These are phyloP conservation scores for Struthidea cinerea DNA, from an alignment of 2,113 vertebrate species.

Conservation along the genomic window DNA sequence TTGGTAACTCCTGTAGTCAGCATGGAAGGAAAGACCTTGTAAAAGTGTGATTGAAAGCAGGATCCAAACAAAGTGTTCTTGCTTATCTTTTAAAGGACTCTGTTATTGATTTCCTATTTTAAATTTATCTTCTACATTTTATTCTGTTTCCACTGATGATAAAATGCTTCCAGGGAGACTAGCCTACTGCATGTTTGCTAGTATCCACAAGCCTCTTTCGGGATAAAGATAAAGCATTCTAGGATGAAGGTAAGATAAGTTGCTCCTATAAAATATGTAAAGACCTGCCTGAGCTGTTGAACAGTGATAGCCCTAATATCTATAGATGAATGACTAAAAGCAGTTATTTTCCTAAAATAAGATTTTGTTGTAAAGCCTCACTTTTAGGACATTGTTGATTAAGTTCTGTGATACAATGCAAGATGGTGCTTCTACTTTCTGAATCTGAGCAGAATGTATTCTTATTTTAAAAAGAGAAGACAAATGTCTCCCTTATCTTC, in stretches of 20 bases:
- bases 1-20: background rate
- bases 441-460: background rate
- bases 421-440: background rate
- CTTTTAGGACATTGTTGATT: background rate
- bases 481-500: background rate
- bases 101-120: background rate
- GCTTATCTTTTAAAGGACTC: background rate
- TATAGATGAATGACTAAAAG: background rate
- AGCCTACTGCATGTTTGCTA: background rate
- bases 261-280: background rate
- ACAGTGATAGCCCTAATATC: background rate
- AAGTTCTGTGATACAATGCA: background rate
- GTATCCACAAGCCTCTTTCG: background rate
- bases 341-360: background rate
- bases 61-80: background rate
- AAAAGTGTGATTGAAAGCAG: background rate
- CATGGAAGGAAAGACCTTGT: background rate
- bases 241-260: background rate
- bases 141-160: background rate
- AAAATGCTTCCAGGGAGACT: background rate
- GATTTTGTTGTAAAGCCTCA: background rate
- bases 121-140: background rate
- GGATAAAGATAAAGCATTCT: background rate
- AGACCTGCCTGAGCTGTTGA: fast-evolving
- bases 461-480: background rate